These are phyloP conservation scores for Conomelus anceps DNA, from an alignment of 2,888 invertebrate species.

Conservation along the genomic window DNA sequence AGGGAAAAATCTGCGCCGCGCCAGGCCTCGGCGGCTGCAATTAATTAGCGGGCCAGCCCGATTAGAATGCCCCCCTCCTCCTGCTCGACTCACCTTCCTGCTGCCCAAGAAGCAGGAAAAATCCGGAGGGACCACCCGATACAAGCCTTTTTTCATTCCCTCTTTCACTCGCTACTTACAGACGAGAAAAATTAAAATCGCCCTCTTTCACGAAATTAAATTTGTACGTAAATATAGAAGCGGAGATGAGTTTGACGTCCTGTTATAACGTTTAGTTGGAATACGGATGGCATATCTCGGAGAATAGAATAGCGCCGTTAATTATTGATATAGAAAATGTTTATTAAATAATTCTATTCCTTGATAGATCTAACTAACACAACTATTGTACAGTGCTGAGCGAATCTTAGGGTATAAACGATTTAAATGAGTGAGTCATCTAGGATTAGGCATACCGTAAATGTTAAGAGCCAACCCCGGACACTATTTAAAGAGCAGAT, in stretches of 20 bases:
- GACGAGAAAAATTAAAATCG: neutral
- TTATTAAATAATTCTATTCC: too few relatives aligned
- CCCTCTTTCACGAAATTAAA: neutral
- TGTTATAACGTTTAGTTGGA: neutral
- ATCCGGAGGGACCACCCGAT: neutral
- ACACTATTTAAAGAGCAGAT: too few relatives aligned
- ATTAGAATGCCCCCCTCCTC: neutral
- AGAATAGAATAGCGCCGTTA: too few relatives aligned
- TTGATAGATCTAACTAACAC: too few relatives aligned
- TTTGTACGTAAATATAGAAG: neutral
- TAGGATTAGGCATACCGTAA: too few relatives aligned
- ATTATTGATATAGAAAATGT: too few relatives aligned
- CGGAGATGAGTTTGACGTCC: neutral
- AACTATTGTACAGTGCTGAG: too few relatives aligned
- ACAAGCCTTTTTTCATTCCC: neutral
- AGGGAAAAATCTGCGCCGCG: neutral
- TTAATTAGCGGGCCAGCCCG: neutral
- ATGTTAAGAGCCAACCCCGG: too few relatives aligned
- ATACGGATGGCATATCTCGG: neutral
- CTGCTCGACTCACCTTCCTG: neutral
- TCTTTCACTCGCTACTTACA: neutral
- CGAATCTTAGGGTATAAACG: too few relatives aligned
- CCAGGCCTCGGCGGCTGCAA: neutral
- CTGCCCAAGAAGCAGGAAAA: neutral
- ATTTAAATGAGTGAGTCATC: too few relatives aligned